Base-by-base conservation (phyloP, 2,888 invertebrate species). In the Himalopsyche anomala region DNA sequence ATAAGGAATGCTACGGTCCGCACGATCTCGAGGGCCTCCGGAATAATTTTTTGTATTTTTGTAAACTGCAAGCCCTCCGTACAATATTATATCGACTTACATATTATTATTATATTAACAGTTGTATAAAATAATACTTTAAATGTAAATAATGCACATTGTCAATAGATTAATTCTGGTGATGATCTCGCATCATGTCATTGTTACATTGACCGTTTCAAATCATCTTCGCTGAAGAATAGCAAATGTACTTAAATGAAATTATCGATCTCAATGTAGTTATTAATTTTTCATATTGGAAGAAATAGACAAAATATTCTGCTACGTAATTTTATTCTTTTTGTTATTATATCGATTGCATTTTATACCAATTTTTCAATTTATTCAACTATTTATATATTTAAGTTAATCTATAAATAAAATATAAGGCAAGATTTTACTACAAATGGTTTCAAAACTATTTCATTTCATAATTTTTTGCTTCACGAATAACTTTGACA, bases 31-130 rank as follows among this genome's bases (percentile, higher is more conserved):
- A 54, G 69, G 82, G 56, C 81, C 86, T 87, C 87, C 85, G 88
- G 88, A 89, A 89, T 89, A 82, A 88, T 86, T 89, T 89, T 86
- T 88, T 81, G 88, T 89, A 89, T 89, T 89, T 89, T 89, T 89
- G 84, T 89, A 89, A 83, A 84, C 84, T 82, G 74, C 87, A 89
- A 88, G 89, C 89, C 89, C 89, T 89, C 89, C 89, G 86, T 87
- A 87, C 88, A 85, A 85, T 89, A 88, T 89, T 88, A 88, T 89
- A 89, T 87, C 81, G 74, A 88, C 87, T 82, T 86, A 87, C 69
- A 87, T 87, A 87, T 85, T 87, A 86, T 86, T 88, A 86, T 86
- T 88, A 88, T 88, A 87, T 87, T 88, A 87, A 88, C 87, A 87
- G 87, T 87, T 88, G 83, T 87, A 88, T 85, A 86, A 87, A 88